Base-by-base conservation (phyloP, 2,888 invertebrate species). In the Podotricha telesiphe region DNA sequence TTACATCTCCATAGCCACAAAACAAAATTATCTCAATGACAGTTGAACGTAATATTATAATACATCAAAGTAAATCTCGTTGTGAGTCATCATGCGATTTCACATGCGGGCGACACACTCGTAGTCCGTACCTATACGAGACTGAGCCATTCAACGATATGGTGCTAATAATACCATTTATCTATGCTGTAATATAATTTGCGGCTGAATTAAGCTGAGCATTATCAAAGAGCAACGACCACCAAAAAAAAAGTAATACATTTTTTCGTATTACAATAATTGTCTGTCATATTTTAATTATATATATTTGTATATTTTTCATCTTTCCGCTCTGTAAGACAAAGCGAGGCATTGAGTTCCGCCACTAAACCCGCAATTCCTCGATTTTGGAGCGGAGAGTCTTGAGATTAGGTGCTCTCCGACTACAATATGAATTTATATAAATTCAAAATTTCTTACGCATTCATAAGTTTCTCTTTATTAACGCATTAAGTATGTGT, bases 81-180 rank as follows among this genome's bases (percentile, higher is more conserved):
- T 47, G 55, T 71, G 73, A 73, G 34, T 73, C 72, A 73, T 65
- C 28, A 8, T 40, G 19, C 66, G 37, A 56, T 28, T 71, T 73
- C 73, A 66, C 74, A 74, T 66, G 71, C 72, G 73, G 67, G 64
- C 68, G 56, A 68, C 65, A 67, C 55, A 37, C 34, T 8, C 28
- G 28, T 11, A 28, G 6, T 28, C n/a, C 51, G 22, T 22, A 15
- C 22, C 1, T 28, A 63, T 53, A 37, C 11, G 56, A 65, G 55
- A 55, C 28, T 51, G 65, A 56, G 34, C 70, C n/a, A 19, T 65
- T 50, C 65, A 51, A 56, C 68, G 68, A n/a, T 42, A 15, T 37
- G 45, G 34, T 55, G 61, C 61, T 65, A 69, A 69, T 48, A 61
- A 69, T 47, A 65, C n/a, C 65, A 65, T 51, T 65, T 71, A 65